Evolutionary conservation across 1,140 invertebrate species (phyloP).

Genomic region (Camponotus pennsylvanicus): DNA sequence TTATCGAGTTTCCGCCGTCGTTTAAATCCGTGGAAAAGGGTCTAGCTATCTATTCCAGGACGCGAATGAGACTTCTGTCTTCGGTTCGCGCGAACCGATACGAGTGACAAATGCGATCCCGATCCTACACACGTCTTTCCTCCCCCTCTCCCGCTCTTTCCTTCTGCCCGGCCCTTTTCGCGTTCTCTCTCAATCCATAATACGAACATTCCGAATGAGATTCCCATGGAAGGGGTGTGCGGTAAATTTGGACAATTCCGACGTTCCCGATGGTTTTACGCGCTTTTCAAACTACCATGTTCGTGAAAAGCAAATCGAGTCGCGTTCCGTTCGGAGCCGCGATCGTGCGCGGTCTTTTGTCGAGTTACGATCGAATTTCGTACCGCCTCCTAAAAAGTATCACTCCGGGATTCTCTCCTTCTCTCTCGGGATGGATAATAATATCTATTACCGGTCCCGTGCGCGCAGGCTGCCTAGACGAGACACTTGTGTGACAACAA

Average conservation of each 20-base stretch:
- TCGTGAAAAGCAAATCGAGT: background rate
- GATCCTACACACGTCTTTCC: conserved; percentile 43
- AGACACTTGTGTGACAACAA: conserved; percentile 41
- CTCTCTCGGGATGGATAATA: conserved; percentile 35
- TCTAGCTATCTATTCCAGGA: conserved; percentile 51
- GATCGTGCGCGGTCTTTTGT: background rate
- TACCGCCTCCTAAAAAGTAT: conserved; percentile 11
- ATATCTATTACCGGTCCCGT: conserved; percentile 34
- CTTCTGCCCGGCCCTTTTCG: conserved; percentile 61
- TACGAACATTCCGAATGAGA: conserved; percentile 17
- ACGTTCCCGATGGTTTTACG: conserved; percentile 45
- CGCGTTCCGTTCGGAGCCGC: background rate
- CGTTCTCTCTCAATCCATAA: conserved; percentile 39
- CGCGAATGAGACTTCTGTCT: conserved; percentile 61
- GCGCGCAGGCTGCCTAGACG: conserved; percentile 46
- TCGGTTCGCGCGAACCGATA: conserved; percentile 48
- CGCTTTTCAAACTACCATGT: conserved; percentile 32
- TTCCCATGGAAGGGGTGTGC: background rate
- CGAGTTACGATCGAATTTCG: conserved; percentile 52
- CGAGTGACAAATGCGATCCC: conserved; percentile 68
- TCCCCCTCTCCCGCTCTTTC: background rate
- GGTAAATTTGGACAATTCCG: conserved; percentile 40
- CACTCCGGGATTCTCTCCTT: conserved; percentile 4
- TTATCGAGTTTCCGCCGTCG: conserved; percentile 62
- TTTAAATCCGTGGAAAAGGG: conserved; percentile 52